phyloP scores from a whole-genome alignment of 2,888 invertebrate genomes.

The Drosophila buzzatii region DNA sequence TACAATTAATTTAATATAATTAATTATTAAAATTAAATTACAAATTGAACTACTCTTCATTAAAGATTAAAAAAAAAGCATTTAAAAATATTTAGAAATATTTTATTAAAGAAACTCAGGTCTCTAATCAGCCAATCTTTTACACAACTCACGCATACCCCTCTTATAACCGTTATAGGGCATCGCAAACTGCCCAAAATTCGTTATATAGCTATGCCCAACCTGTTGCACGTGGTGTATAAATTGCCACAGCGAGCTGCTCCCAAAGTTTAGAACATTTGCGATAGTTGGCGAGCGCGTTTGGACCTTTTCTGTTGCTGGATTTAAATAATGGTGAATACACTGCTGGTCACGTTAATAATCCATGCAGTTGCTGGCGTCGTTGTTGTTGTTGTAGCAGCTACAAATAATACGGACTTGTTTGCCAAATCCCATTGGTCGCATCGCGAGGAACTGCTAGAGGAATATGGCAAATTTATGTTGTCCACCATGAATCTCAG shows the following conservation, averaged over 20 bases:
- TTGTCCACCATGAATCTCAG: conserved; percentile 76
- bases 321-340: conserved; percentile 39
- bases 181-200: conserved; percentile 11
- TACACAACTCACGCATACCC: neutral
- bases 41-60: no score
- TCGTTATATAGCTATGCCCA: neutral
- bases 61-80: no score
- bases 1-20: no score
- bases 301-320: conserved; percentile 2
- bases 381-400: conserved; percentile 5
- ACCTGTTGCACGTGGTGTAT: conserved; percentile 57
- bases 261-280: conserved; percentile 75
- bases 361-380: neutral
- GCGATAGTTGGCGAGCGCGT: conserved; percentile 47
- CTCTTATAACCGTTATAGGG: neutral
- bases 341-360: conserved; percentile 61
- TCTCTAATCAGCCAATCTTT: no score
- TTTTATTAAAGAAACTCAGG: neutral
- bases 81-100: neutral
- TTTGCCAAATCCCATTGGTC: conserved; percentile 61
- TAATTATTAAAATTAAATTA: no score
- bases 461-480: conserved; percentile 75
- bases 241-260: conserved; percentile 63
- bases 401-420: conserved; percentile 32
- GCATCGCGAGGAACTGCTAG: conserved; percentile 76